Base-by-base conservation (phyloP, 1,140 invertebrate species). In the Anoplolepis gracilipes region DNA sequence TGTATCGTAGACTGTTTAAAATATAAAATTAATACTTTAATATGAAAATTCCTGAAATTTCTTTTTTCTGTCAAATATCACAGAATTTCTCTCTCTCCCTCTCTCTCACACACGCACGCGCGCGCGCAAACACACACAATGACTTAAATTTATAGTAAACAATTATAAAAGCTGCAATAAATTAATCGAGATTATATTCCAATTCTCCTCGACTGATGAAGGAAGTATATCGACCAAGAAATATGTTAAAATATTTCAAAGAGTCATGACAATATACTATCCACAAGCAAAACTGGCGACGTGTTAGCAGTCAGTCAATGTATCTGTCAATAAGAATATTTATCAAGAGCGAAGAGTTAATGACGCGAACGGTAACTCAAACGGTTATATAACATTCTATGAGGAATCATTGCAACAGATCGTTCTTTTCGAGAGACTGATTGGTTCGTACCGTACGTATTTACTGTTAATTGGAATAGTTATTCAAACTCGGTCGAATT, bases 401-500 rank as follows among this genome's bases (percentile, higher is more conserved):
- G 62, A 49, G 16, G 42, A 67, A n/a, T 6, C 28, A 46, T 22
- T n/a, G 16, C 5, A 30, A 30, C 36, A 28, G 62, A 64, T 33
- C 13, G 28, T 65, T 8, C 13, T 33, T 46, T 30, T n/a, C 22
- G 22, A 16, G 22, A 57, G 42, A 55, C 25, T 22, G 42, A 25
- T 49, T 49, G 22, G 11, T 30, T 62, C 70, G 19, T 84, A 87
- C 67, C 77, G 16, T 69, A 82, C 36, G 76, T 55, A 65, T 90
- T 89, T 89, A 87, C 85, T 79, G 88, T 90, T 90, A 90, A 90
- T 90, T 90, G 88, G 69, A 89, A 89, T 75, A 90, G 88, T 87
- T 87, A 84, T 85, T 87, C 67, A 64, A 53, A 86, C 53, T 86
- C 84, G 57, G 65, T 55, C 22, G 69, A 22, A 55, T 30, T 72